These are phyloP conservation scores for Squalus acanthias DNA, from an alignment of 2,797 vertebrate genomes.

Conservation along the genomic window DNA sequence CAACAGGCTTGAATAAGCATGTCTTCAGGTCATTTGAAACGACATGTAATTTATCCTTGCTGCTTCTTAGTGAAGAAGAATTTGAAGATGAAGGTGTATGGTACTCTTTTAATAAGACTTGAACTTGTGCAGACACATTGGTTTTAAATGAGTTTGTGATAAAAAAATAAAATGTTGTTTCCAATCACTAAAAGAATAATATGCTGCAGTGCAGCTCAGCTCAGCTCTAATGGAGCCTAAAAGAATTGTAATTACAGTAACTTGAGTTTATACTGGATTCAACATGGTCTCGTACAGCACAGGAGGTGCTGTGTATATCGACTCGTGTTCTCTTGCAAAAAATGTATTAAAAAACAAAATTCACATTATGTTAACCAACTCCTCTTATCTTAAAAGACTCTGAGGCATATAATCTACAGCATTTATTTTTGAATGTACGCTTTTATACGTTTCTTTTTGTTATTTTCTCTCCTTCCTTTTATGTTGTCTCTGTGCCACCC, in stretches of 20 bases:
- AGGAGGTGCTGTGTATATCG: neutral
- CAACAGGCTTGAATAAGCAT: neutral
- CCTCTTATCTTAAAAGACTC: neutral
- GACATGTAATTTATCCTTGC: neutral
- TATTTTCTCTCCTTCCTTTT: neutral
- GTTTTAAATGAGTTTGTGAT: neutral
- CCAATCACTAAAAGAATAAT: neutral
- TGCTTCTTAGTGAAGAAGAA: neutral
- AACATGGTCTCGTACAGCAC: neutral
- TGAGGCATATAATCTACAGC: neutral
- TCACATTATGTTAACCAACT: neutral
- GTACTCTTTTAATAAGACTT: neutral
- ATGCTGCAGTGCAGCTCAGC: conserved; percentile 44
- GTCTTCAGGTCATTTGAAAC: neutral
- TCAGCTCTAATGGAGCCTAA: conserved; percentile 51
- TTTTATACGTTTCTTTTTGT: neutral
- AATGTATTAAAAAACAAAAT: neutral
- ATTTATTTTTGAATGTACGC: neutral
- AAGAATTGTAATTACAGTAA: conserved; percentile 51
- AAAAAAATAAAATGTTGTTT: neutral
- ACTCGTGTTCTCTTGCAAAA: neutral
- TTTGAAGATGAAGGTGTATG: neutral
- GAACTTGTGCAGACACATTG: neutral
- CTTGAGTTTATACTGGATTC: neutral
- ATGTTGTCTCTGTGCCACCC: neutral